Percentiles rank a stretch among this genome's conserved stretches.
phyloP scores from a whole-genome alignment of 2,888 invertebrate species.

The Leucoptera coffeella region DNA sequence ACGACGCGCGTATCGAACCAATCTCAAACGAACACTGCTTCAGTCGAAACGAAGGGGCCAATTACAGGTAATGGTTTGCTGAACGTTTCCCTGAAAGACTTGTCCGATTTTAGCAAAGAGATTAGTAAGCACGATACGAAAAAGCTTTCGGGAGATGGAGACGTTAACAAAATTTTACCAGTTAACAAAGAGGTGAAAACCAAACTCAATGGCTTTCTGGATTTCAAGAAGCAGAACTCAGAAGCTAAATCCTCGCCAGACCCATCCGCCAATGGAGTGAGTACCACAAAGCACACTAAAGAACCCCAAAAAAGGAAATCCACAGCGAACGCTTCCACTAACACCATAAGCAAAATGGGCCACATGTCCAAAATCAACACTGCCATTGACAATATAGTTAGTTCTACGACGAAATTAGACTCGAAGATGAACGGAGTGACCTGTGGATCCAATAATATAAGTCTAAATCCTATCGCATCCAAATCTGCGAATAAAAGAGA shows the following conservation, averaged over 20 bases:
- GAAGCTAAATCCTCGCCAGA: slow-evolving; percentile 8
- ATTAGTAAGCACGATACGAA: neutral
- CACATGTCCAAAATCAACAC: slow-evolving; percentile 17
- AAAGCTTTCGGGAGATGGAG: neutral
- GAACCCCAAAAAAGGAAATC: slow-evolving; percentile 17
- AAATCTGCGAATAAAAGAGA: slow-evolving; percentile 26
- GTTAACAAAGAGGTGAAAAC: no score
- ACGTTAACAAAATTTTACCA: neutral
- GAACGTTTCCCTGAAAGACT: no score
- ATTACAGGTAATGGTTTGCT: neutral
- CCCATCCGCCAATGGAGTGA: slow-evolving; percentile 31
- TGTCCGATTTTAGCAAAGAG: no score
- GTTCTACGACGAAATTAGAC: slow-evolving; percentile 39
- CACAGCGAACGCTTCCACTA: neutral
- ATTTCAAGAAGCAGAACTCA: neutral
- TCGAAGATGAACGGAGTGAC: slow-evolving; percentile 43
- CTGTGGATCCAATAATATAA: slow-evolving; percentile 39
- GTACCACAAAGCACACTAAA: slow-evolving; percentile 13
- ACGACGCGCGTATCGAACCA: no score
- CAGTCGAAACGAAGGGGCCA: neutral
- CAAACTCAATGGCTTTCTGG: neutral
- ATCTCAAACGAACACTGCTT: no score
- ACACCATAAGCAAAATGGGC: slow-evolving; percentile 13
- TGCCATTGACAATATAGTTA: slow-evolving; percentile 28
- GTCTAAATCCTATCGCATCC: slow-evolving; percentile 19